Conservation (phyloP, 1,140 invertebrate species). For the Eumaeus atala region DNA sequence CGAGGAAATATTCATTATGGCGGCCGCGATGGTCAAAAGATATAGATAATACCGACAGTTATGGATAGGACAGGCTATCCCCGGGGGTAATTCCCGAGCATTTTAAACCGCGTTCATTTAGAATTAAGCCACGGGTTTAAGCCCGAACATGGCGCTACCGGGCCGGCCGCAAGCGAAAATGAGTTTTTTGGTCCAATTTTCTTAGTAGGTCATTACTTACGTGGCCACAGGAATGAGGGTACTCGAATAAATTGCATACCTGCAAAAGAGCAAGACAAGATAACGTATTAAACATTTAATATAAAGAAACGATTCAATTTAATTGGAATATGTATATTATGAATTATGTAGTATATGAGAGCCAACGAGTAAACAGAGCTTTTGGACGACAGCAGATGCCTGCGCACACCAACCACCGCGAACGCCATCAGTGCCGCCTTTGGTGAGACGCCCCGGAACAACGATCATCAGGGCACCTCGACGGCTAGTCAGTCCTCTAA, state of each 20-base stretch:
- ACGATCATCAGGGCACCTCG: no score
- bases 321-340: no score
- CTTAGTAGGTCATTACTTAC: conserved; percentile 6
- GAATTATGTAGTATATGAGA: no score
- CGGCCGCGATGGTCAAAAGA: conserved; percentile 1
- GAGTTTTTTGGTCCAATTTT: conserved; percentile 11
- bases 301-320: no score
- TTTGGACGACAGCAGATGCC: no score
- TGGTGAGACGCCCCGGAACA: no score
- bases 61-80: conserved; percentile 8
- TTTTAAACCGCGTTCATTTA: conserved; percentile 7
- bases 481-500: no score
- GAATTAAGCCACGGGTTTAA: neutral
- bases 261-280: neutral
- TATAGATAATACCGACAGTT: neutral
- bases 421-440: no score
- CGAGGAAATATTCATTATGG: neutral
- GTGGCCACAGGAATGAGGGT: neutral
- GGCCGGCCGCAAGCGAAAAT: conserved; percentile 4
- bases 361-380: no score
- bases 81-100: neutral
- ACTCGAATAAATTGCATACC: conserved; percentile 7
- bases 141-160: neutral
- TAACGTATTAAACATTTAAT: neutral
- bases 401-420: no score